A percentile compares a stretch with the other conserved stretches of the same genome.
Conservation (phyloP, 2,113 vertebrate species). For the Pithys albifrons region DNA sequence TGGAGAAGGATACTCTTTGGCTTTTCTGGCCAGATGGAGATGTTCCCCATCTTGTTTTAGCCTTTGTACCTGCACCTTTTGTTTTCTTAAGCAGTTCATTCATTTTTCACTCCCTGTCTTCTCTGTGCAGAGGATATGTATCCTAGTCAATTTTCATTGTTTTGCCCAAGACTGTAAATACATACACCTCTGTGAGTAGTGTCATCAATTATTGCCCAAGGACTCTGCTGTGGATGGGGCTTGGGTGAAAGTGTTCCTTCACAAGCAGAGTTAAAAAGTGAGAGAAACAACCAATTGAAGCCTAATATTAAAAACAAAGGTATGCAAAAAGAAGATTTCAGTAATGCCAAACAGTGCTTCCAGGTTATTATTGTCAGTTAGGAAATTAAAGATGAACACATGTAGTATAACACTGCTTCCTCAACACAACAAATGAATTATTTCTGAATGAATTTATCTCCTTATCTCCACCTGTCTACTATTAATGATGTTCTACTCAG, state of each 20-base stretch:
- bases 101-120: not conserved
- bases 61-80: not conserved
- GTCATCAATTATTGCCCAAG: not conserved
- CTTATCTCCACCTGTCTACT: not conserved
- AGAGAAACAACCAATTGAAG: not conserved
- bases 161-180: not conserved
- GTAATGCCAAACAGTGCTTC: not conserved
- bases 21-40: not conserved
- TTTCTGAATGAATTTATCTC: not conserved
- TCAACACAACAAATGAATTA: not conserved
- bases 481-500: not conserved
- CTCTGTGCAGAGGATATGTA: not conserved
- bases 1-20: not conserved
- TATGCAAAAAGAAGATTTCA: not conserved
- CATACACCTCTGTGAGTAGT: not conserved
- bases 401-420: not conserved
- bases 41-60: rapidly evolving
- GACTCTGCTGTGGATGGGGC: not conserved
- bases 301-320: not conserved
- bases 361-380: not conserved
- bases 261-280: not conserved
- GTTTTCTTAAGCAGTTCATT: not conserved
- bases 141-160: not conserved
- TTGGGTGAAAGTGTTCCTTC: not conserved
- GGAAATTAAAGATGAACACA: not conserved